A percentile compares a stretch with the other conserved stretches of the same genome.
Conservation (phyloP, 2,888 invertebrate species). For the Pegoplata infirma region DNA sequence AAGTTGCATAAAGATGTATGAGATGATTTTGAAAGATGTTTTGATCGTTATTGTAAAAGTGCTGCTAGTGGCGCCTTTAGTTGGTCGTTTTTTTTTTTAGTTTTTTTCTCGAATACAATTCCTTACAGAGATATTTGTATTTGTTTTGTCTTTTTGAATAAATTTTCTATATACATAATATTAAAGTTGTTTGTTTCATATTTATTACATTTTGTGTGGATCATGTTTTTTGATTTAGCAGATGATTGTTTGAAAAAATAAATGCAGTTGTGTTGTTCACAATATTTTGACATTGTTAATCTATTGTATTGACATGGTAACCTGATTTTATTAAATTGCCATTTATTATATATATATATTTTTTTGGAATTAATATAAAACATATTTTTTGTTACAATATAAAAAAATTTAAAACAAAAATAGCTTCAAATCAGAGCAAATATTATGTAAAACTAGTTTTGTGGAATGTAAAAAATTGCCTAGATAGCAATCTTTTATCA, state of each 20-base stretch:
- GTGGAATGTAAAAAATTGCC: too few species aligned
- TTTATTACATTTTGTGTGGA: slow-evolving; percentile 1
- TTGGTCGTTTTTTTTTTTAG: slow-evolving; percentile 37
- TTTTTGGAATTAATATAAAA: too few species aligned
- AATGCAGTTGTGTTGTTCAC: slow-evolving; percentile 25
- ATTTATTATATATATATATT: not conserved
- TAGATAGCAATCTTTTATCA: too few species aligned
- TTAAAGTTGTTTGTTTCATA: slow-evolving; percentile 4
- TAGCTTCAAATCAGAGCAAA: not conserved
- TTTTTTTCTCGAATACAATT: slow-evolving; percentile 7
- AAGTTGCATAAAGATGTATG: slow-evolving; percentile 24
- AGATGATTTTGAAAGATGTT: slow-evolving; percentile 17
- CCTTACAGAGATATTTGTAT: not conserved
- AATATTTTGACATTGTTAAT: slow-evolving; percentile 56
- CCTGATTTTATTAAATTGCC: slow-evolving; percentile 39
- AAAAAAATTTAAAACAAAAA: not conserved
- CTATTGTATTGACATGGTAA: slow-evolving; percentile 58
- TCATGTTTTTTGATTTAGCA: slow-evolving; percentile 22
- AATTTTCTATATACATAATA: slow-evolving; percentile 50
- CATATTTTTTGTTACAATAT: not conserved
- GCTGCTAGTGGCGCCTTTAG: slow-evolving; percentile 63
- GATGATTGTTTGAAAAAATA: slow-evolving; percentile 31
- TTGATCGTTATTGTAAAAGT: slow-evolving; percentile 58
- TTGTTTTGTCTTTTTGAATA: slow-evolving; percentile 47
- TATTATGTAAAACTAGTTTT: too few species aligned